These are phyloP conservation scores for Loris lydekkerianus DNA, from an alignment of 2,797 vertebrate genomes.

Conservation along the genomic window DNA sequence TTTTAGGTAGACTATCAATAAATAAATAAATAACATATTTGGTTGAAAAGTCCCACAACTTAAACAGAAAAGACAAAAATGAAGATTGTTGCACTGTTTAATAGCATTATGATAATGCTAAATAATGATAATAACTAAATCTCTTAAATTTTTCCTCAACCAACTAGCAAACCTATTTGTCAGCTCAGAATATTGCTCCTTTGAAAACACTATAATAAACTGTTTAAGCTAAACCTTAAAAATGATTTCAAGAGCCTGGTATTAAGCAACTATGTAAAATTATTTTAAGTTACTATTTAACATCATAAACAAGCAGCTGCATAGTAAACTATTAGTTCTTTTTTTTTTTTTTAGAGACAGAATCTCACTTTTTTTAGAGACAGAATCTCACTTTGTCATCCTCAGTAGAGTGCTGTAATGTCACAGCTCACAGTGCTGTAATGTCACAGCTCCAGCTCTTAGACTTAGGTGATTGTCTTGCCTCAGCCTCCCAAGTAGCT, in stretches of 20 bases:
- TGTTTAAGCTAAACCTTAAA: neutral
- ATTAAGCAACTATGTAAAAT: constrained; percentile 55
- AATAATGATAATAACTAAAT: constrained; percentile 36
- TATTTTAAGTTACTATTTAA: constrained; percentile 42
- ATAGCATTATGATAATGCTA: neutral
- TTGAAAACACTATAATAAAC: constrained; percentile 4
- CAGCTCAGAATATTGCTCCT: neutral
- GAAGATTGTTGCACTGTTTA: neutral
- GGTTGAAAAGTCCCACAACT: constrained; percentile 1
- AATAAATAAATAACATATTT: constrained; percentile 9
- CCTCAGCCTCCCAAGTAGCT: too few relatives aligned
- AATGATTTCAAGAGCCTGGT: constrained; percentile 20
- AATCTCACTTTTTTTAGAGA: too few relatives aligned
- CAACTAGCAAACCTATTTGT: constrained; percentile 27
- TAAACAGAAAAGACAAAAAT: constrained; percentile 30
- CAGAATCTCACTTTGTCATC: too few relatives aligned
- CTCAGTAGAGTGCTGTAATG: too few relatives aligned
- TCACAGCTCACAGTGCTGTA: too few relatives aligned
- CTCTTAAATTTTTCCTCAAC: constrained; percentile 37
- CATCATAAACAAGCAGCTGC: constrained; percentile 17
- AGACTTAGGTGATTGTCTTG: too few relatives aligned
- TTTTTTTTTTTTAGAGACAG: too few relatives aligned
- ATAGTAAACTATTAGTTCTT: neutral
- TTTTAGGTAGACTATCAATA: neutral
- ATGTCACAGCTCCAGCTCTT: too few relatives aligned